Conservation (phyloP, 1,140 invertebrate genomes). For the Paracyclopina nana region DNA sequence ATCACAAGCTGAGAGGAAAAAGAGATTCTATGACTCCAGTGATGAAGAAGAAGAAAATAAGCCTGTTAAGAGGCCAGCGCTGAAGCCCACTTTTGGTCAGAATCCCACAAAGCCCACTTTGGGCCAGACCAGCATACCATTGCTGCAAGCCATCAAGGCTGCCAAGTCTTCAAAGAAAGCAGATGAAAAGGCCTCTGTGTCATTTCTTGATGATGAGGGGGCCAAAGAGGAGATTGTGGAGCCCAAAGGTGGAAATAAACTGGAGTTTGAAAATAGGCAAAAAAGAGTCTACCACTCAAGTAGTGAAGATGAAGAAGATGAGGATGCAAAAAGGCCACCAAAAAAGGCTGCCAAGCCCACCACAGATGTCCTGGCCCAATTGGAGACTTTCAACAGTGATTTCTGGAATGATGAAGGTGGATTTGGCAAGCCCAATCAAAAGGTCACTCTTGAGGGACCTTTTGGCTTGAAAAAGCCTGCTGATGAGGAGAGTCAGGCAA, state of each 20-base stretch:
- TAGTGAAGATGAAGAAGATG: slow-evolving; percentile 4
- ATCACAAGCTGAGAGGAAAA: neutral
- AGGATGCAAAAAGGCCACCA: neutral
- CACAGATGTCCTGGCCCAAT: too few species aligned
- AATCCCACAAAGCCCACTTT: neutral
- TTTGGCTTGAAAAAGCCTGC: too few species aligned
- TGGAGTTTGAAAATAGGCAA: neutral
- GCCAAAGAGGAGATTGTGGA: neutral
- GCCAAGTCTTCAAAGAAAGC: neutral
- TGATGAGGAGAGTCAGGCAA: too few species aligned
- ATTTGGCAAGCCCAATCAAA: too few species aligned
- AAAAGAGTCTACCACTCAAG: slow-evolving; percentile 2
- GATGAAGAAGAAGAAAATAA: neutral
- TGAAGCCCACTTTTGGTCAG: neutral
- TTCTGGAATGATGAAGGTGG: too few species aligned
- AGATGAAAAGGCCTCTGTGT: neutral
- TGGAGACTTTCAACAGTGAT: too few species aligned
- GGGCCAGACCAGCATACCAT: neutral
- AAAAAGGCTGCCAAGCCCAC: too few species aligned
- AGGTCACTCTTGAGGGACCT: too few species aligned
- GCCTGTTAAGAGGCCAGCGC: neutral
- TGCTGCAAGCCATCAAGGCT: neutral
- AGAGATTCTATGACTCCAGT: neutral
- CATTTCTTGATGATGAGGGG: neutral
- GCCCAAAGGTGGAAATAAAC: neutral